Evolutionary conservation across 1,140 invertebrate species (phyloP).

Genomic region (Phocides pigmalion): DNA sequence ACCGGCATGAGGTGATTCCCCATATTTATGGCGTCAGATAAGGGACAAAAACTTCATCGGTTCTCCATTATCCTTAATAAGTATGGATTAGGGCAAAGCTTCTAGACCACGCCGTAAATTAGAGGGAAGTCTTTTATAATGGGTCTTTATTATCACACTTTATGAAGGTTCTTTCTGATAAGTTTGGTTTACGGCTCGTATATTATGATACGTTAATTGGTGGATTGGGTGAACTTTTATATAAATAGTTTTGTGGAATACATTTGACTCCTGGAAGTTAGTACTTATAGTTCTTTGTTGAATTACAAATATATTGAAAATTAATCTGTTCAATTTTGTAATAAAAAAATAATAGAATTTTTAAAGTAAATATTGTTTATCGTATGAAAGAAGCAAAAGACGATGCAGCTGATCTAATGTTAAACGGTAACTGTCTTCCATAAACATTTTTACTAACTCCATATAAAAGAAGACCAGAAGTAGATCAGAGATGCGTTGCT

Average conservation of each 20-base stretch:
- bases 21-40: constrained; percentile 76
- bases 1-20: constrained; percentile 61
- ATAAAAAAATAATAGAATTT: too few relatives aligned
- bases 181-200: constrained; percentile 71
- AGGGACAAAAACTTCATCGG: constrained; percentile 76
- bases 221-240: constrained; percentile 47
- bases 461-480: too few relatives aligned
- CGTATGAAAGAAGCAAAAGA: too few relatives aligned
- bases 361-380: too few relatives aligned
- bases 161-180: constrained; percentile 64
- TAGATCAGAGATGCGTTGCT: too few relatives aligned
- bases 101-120: constrained; percentile 69
- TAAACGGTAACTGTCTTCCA: too few relatives aligned
- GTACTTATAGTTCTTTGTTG: background rate
- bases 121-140: constrained; percentile 72
- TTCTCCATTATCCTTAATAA: constrained; percentile 82
- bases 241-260: constrained; percentile 55
- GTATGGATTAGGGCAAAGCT: constrained; percentile 78
- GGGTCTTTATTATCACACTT: constrained; percentile 65
- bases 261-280: constrained; percentile 20
- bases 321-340: too few relatives aligned
- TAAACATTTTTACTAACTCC: too few relatives aligned
- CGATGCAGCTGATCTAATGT: too few relatives aligned
- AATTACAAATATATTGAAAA: too few relatives aligned
- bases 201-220: constrained; percentile 67